Evolutionary conservation across 2,797 vertebrate species (phyloP).

Genomic region (Trichosurus vulpecula): DNA sequence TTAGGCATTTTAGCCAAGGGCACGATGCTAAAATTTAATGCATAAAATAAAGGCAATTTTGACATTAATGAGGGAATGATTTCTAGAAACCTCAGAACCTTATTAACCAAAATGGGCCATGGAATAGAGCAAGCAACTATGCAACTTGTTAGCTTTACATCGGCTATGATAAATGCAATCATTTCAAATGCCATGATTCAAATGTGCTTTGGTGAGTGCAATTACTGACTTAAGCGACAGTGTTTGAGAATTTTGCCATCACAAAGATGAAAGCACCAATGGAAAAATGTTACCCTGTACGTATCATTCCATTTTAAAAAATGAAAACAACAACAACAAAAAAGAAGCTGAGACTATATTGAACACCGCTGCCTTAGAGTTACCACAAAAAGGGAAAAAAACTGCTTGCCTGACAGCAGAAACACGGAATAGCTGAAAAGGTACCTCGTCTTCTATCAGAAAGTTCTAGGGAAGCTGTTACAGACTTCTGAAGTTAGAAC

Average conservation of each 20-base stretch:
- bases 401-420: slow-evolving; percentile 68
- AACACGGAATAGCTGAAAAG: slow-evolving; percentile 69
- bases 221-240: slow-evolving; percentile 75
- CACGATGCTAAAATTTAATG: slow-evolving; percentile 66
- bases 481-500: slow-evolving; percentile 63
- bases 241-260: slow-evolving; percentile 81
- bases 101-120: slow-evolving; percentile 82
- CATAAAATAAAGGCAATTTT: slow-evolving; percentile 65
- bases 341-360: slow-evolving; percentile 67
- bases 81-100: slow-evolving; percentile 75
- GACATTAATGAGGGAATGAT: slow-evolving; percentile 74
- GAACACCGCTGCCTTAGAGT: slow-evolving; percentile 66
- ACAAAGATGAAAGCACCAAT: slow-evolving; percentile 77
- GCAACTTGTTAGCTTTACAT: slow-evolving; percentile 78
- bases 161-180: slow-evolving; percentile 74
- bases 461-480: slow-evolving; percentile 55
- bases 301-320: slow-evolving; percentile 75
- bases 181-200: slow-evolving; percentile 70
- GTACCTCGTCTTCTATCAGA: slow-evolving; percentile 48
- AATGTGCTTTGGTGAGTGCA: slow-evolving; percentile 75
- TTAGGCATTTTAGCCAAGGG: slow-evolving; percentile 69
- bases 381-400: slow-evolving; percentile 67
- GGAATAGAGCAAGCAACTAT: slow-evolving; percentile 80
- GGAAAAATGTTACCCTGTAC: slow-evolving; percentile 70
- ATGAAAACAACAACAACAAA: slow-evolving; percentile 71